Evolutionary conservation across 2,113 vertebrate genomes (phyloP).

Genomic region (Apeltes quadracus): DNA sequence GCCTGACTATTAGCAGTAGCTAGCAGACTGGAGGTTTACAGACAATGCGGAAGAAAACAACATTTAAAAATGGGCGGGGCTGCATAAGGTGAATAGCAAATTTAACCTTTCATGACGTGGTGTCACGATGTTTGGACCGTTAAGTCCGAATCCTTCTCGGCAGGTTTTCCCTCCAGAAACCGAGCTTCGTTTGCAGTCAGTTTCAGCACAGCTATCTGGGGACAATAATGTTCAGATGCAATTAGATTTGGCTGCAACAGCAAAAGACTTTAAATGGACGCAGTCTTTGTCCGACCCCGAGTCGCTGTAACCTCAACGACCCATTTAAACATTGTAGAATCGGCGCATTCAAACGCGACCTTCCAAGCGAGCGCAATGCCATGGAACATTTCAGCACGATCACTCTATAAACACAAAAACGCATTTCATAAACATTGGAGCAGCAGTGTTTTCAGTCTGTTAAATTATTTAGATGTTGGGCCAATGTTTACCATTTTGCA

Average conservation of each 20-base stretch:
- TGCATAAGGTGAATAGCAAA: no score
- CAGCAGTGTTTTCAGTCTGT: constrained; percentile 60
- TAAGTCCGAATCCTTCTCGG: constrained; percentile 14
- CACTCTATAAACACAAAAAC: constrained; percentile 65
- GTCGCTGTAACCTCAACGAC: constrained; percentile 18
- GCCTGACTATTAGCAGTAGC: no score
- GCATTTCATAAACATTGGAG: constrained; percentile 67
- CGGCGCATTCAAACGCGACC: constrained; percentile 51
- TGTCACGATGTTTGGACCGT: neutral
- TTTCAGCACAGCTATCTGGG: neutral
- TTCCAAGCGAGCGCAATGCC: constrained; percentile 49
- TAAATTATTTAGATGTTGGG: constrained; percentile 72
- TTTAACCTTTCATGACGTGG: neutral
- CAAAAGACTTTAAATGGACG: constrained; percentile 14
- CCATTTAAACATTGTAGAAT: constrained; percentile 47
- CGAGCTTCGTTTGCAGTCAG: constrained; percentile 3
- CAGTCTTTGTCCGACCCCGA: constrained; percentile 57
- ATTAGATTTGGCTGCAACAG: constrained; percentile 24
- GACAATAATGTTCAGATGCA: constrained; percentile 42
- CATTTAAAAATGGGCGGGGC: no score
- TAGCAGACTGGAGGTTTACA: no score
- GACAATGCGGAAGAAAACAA: no score
- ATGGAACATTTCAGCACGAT: constrained; percentile 61
- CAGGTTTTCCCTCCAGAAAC: constrained; percentile 4
- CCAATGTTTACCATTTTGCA: constrained; percentile 76